Conservation (phyloP, 2,113 vertebrate species). For the Calypte anna region DNA sequence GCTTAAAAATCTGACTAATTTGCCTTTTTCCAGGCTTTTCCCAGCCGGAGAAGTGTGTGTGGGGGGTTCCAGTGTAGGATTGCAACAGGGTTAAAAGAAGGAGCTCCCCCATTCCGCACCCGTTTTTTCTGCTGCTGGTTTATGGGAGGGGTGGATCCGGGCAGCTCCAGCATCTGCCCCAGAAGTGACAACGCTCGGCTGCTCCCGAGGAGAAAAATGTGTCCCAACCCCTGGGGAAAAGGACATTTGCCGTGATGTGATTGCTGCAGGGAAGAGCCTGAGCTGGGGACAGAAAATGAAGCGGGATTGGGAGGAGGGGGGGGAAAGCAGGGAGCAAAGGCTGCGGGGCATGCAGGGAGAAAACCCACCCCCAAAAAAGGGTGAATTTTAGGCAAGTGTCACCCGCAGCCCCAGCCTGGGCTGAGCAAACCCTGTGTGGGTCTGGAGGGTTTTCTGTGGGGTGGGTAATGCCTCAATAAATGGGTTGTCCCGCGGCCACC, state of each 20-base stretch:
- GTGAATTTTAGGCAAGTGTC: background rate
- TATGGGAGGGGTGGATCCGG: background rate
- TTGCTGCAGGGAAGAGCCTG: background rate
- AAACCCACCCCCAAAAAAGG: background rate
- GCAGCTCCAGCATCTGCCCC: background rate
- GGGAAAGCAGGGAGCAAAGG: background rate
- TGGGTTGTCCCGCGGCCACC: background rate
- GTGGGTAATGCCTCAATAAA: background rate
- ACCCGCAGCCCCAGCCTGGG: accelerated
- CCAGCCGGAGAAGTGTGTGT: accelerated
- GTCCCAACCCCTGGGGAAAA: background rate
- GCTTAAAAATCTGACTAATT: background rate
- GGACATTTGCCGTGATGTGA: accelerated
- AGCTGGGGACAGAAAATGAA: background rate
- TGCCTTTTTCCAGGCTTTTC: background rate
- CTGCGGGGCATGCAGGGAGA: accelerated
- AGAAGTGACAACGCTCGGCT: background rate
- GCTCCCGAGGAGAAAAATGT: background rate
- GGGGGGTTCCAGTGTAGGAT: accelerated
- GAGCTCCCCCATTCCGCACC: accelerated
- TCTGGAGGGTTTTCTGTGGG: accelerated
- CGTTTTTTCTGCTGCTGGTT: no score
- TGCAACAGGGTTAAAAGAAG: background rate
- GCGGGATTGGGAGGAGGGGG: background rate
- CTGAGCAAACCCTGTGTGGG: accelerated